Evolutionary conservation across 1,140 invertebrate genomes (phyloP).

Genomic region (Eriocheir sinensis): DNA sequence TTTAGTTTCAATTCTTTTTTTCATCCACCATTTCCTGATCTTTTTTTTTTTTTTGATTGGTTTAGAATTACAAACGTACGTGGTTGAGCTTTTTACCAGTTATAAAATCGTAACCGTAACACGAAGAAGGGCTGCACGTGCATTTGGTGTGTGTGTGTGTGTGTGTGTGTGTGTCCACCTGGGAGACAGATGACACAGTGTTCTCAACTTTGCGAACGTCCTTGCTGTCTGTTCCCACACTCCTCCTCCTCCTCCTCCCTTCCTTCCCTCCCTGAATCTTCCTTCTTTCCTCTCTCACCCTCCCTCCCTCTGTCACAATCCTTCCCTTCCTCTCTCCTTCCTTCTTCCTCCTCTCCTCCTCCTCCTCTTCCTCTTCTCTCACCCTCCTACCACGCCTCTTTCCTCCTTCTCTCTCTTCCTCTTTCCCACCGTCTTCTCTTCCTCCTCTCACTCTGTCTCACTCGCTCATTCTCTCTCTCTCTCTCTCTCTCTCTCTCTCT

Average conservation of each 20-base stretch:
- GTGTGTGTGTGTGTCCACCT: background rate
- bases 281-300: conserved; percentile 40
- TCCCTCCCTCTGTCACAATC: background rate
- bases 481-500: conserved; percentile 18
- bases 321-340: background rate
- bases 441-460: conserved; percentile 40
- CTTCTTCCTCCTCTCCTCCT: background rate
- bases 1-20: too few species aligned
- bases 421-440: conserved; percentile 16
- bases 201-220: conserved; percentile 68
- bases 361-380: background rate
- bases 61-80: too few species aligned
- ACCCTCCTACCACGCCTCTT: too few species aligned
- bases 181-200: background rate
- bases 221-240: conserved; percentile 60
- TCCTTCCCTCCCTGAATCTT: background rate
- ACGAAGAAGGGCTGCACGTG: background rate
- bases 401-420: background rate
- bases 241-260: background rate
- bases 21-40: too few species aligned
- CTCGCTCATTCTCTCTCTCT: conserved; percentile 16
- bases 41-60: too few species aligned
- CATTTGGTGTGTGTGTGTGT: background rate
- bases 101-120: too few species aligned
- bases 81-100: too few species aligned